Evolutionary conservation across 2,888 invertebrate genomes (phyloP).

Genomic region (Drepanosiphum platanoidis): DNA sequence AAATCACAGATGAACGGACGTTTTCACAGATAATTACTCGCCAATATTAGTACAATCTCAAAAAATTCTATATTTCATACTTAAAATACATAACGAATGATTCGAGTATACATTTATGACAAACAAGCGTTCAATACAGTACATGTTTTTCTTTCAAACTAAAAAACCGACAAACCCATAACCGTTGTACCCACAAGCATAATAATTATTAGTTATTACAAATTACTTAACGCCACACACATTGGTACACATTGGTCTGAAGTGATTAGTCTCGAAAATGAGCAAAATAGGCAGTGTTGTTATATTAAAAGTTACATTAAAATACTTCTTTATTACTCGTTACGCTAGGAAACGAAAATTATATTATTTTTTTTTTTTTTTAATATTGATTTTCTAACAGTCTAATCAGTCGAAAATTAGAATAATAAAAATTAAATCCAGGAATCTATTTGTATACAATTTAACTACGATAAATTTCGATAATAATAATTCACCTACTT

Average conservation of each 20-base stretch:
- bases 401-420: slow-evolving; percentile 58
- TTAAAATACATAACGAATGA: not conserved
- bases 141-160: not conserved
- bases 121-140: slow-evolving; percentile 2
- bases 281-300: slow-evolving; percentile 33
- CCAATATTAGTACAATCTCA: too few species aligned
- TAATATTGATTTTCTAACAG: slow-evolving; percentile 15
- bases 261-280: slow-evolving; percentile 13
- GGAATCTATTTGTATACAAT: not conserved
- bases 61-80: not conserved
- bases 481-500: slow-evolving; percentile 13
- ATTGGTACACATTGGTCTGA: not conserved
- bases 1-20: too few species aligned
- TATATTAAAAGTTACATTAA: not conserved
- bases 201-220: too few species aligned
- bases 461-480: not conserved
- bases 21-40: not conserved
- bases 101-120: not conserved
- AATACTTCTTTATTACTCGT: not conserved
- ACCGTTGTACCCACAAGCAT: not conserved
- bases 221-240: not conserved
- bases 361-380: too few species aligned
- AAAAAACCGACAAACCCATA: not conserved
- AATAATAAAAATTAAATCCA: not conserved
- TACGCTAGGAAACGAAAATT: slow-evolving; percentile 14